Evolutionary conservation across 1,140 invertebrate genomes (phyloP), one percentile per base, ranked within the genome.

Genomic region (Papilio helenus): DNA sequence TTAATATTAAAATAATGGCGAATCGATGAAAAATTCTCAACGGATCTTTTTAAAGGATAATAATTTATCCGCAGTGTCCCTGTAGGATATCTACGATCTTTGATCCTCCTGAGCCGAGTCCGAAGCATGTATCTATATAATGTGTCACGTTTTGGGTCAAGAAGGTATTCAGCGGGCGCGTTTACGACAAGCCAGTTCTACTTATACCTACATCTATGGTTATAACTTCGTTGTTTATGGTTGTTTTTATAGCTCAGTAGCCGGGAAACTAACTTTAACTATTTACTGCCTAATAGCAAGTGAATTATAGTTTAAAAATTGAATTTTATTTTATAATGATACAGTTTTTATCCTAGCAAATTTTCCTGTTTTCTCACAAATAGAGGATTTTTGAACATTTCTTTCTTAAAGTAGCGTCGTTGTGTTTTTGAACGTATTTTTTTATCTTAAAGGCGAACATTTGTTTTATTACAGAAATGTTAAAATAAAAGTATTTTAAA

Each of bases 121-220:
- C n/a, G 20, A 7, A 26, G 18, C 49, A 4, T 29, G 29, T 76
- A 76, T 76, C 26, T 76, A 76, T 76, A 26, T 58, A 55, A 76
- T 76, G 23, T 76, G 49, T 74, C 72, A 74, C 72, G 72, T 74
- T 74, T 74, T 74, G 42, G 72, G 72, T 74, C 72, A 74, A 74
- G 72, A 74, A 18, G 72, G 72, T 74, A 74, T 74, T 74, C 72
- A 74, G 44, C 10, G 23, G 20, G 44, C 10, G 23, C 44, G 44
- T 74, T 74, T 74, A 74, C 72, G 46, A 74, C 46, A 23, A 23
- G 46, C 34, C 23, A 51, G 42, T 20, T 39, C 44, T 74, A 29
- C 26, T 68, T 68, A 68, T 68, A 68, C 61, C 10, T 68, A 68
- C 26, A 8, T 73, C 72, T 46, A 73, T 51, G 72, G 42, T 73